These are phyloP conservation scores for Drosophila trapezifrons DNA, from an alignment of 1,140 invertebrate genomes.

Conservation along the genomic window DNA sequence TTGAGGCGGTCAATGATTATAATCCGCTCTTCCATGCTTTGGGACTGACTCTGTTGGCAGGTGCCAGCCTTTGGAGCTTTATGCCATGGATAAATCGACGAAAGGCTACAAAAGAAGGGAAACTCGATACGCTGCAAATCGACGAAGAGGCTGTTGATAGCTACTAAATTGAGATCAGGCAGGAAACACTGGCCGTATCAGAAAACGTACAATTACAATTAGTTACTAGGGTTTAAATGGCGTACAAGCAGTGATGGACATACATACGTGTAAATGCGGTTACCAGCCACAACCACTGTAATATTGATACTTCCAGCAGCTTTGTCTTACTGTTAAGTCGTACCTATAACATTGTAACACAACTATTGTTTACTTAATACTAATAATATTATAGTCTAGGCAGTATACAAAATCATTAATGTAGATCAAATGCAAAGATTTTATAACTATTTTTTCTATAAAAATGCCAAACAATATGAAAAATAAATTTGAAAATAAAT, in stretches of 20 bases:
- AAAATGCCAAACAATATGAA: constrained; percentile 9
- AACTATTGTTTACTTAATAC: constrained; percentile 73
- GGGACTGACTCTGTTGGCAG: constrained; percentile 89
- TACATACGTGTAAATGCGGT: constrained; percentile 4
- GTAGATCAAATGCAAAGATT: constrained; percentile 16
- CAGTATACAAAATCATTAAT: constrained; percentile 38
- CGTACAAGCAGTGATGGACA: constrained; percentile 55
- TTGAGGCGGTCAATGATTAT: constrained; percentile 87
- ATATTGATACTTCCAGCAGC: constrained; percentile 69
- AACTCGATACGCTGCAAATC: constrained; percentile 50
- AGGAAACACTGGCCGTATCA: constrained; percentile 11
- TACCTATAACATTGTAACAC: constrained; percentile 68
- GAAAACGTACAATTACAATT: constrained; percentile 73
- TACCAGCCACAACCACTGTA: constrained; percentile 45
- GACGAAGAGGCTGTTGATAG: constrained; percentile 61
- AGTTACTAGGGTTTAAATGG: constrained; percentile 60
- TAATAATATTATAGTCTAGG: constrained; percentile 62
- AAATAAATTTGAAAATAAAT: constrained; percentile 7
- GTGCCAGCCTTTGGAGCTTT: constrained; percentile 89
- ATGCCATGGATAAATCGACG: constrained; percentile 87
- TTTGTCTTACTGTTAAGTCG: constrained; percentile 65
- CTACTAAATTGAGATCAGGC: constrained; percentile 37
- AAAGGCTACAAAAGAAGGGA: constrained; percentile 64
- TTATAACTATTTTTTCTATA: constrained; percentile 24
- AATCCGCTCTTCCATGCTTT: constrained; percentile 89